Evolutionary conservation across 2,888 invertebrate genomes (phyloP), one percentile per base, ranked within the genome.

Genomic region (Ennomos fuscantarius): DNA sequence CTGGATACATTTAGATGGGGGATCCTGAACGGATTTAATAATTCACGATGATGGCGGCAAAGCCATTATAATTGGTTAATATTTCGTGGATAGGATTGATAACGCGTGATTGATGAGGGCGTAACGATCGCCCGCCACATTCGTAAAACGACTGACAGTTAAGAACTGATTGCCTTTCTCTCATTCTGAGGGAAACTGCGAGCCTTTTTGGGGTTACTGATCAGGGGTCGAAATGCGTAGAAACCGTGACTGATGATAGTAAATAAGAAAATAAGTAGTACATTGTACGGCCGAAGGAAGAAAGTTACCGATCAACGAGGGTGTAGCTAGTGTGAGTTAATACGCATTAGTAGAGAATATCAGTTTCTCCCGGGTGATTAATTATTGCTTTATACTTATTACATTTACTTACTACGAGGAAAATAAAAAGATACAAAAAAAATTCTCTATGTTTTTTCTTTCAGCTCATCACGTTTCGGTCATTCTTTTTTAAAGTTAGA

Each of bases 71-170:
- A 89, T 87, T 89, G 86, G 80, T 80, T 82, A 80, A 86, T 86
- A 86, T 84, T 85, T 86, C 68, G 79, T 76, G 80, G 81, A 72
- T 80, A 76, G 79, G 77, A 81, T 84, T 84, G 89, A 87, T 89
- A 87, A 84, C 84, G 81, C 74, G 80, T 88, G 89, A 89, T 89
- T 87, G 87, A 89, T 89, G 87, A 79, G 72, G 72, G 69, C 56
- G 57, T 84, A 85, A 84, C 83, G 84, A 81, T 78, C 78, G 76
- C 64, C 67, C 65, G 73, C 69, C 63, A 69, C 67, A 63, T 66
- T 62, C 66, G 56, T 49, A 62, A 60, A 63, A 62, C 65, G 65
- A 55, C 60, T 60, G 57, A 65, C 65, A 61, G 62, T 58, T 47
- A 57, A 62, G 65, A 61, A 55, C 65, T 65, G 65, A 62, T 63